Conservation (phyloP, 2,797 vertebrate species). For the Alauda arvensis region DNA sequence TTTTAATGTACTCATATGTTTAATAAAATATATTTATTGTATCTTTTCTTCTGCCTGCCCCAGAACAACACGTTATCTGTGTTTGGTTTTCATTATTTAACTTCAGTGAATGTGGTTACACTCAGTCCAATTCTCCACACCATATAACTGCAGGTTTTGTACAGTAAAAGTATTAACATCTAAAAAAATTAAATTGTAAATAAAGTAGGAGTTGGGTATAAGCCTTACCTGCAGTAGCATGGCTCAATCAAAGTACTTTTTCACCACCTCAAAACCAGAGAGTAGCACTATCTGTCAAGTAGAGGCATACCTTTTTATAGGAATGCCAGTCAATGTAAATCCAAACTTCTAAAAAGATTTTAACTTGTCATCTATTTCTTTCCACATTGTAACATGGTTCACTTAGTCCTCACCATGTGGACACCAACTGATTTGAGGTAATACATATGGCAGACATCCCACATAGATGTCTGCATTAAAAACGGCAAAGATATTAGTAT, state of each 20-base stretch:
- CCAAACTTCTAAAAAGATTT: background rate
- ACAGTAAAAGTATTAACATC: background rate
- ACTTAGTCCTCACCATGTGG: slow-evolving; percentile 26
- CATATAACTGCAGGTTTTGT: background rate
- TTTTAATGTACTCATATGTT: background rate
- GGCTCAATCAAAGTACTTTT: background rate
- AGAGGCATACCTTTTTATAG: background rate
- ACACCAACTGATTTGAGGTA: slow-evolving; percentile 41
- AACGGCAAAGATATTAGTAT: slow-evolving; percentile 29
- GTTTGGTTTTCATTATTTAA: slow-evolving; percentile 6
- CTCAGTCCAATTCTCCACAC: background rate
- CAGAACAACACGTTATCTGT: background rate
- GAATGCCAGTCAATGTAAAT: background rate
- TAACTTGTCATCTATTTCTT: background rate
- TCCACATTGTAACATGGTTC: background rate
- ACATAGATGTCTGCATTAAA: slow-evolving; percentile 9
- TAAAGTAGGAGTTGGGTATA: background rate
- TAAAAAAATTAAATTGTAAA: background rate
- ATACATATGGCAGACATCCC: slow-evolving; percentile 44
- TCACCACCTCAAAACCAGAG: background rate
- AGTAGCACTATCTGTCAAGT: background rate
- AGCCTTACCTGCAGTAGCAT: background rate
- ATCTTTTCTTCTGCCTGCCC: background rate
- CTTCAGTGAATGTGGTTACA: background rate
- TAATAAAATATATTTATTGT: background rate